A percentile compares a stretch with the other conserved stretches of the same genome.
phyloP scores from a whole-genome alignment of 2,797 vertebrate genomes.

The Agapornis canus region DNA sequence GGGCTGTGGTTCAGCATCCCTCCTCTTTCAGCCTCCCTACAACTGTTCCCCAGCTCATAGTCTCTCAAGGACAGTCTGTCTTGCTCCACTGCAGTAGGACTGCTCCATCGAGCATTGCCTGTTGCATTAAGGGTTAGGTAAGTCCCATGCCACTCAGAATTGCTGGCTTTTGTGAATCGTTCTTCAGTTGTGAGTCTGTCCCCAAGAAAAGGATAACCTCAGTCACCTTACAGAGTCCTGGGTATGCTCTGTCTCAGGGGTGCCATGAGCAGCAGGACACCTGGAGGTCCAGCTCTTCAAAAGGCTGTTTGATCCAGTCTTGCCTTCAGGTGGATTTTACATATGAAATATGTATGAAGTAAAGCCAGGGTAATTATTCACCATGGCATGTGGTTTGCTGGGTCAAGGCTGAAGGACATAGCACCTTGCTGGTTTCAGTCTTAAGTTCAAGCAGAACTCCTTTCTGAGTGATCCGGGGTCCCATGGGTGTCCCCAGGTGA shows the following conservation, averaged over 20 bases:
- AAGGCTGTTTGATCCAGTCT: background rate
- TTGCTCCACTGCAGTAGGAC: background rate
- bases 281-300: background rate
- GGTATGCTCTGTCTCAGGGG: background rate
- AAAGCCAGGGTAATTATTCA: background rate
- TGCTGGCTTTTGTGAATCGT: background rate
- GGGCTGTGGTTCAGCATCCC: background rate
- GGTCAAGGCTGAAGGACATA: background rate
- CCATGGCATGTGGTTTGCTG: background rate
- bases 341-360: background rate
- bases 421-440: background rate
- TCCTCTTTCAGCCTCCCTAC: background rate
- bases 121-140: background rate
- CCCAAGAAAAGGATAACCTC: background rate
- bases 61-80: background rate
- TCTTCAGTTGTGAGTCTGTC: background rate
- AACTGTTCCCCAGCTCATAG: background rate
- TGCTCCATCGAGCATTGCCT: background rate
- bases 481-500: background rate
- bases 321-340: background rate
- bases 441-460: background rate
- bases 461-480: background rate
- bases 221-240: background rate
- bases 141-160: fast-evolving
- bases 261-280: background rate